Evolutionary conservation across 2,113 vertebrate species (phyloP).

Genomic region (Hydrolagus affinis): DNA sequence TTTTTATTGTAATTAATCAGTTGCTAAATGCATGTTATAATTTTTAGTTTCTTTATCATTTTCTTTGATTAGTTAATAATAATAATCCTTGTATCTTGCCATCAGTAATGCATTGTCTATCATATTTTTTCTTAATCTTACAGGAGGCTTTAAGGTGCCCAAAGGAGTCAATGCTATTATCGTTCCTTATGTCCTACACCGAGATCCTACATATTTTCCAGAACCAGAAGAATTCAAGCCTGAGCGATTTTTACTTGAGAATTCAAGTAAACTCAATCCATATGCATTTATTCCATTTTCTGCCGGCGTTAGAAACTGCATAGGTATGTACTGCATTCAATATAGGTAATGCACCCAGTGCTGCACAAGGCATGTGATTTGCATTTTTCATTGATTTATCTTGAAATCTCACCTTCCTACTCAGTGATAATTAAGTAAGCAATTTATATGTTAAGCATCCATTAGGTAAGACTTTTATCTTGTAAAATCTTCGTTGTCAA

Average conservation of each 20-base stretch:
- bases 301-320: slow-evolving; percentile 87
- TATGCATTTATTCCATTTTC: slow-evolving; percentile 87
- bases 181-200: slow-evolving; percentile 70
- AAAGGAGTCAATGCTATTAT: slow-evolving; percentile 63
- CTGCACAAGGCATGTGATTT: neutral
- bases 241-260: slow-evolving; percentile 79
- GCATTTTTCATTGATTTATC: too few species aligned
- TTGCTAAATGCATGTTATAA: neutral
- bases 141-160: slow-evolving; percentile 66
- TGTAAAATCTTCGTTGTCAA: too few species aligned
- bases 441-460: too few species aligned
- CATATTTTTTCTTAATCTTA: slow-evolving; percentile 12
- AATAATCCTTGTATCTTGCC: neutral
- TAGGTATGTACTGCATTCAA: slow-evolving; percentile 59
- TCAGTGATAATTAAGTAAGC: too few species aligned
- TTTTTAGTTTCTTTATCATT: neutral
- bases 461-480: too few species aligned
- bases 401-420: too few species aligned
- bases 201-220: slow-evolving; percentile 72
- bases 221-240: slow-evolving; percentile 80
- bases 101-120: neutral
- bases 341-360: neutral
- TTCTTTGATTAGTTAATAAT: neutral
- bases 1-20: neutral
- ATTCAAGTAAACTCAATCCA: slow-evolving; percentile 61